Conservation (phyloP, 1,140 invertebrate genomes). For the Chionoecetes opilio region DNA sequence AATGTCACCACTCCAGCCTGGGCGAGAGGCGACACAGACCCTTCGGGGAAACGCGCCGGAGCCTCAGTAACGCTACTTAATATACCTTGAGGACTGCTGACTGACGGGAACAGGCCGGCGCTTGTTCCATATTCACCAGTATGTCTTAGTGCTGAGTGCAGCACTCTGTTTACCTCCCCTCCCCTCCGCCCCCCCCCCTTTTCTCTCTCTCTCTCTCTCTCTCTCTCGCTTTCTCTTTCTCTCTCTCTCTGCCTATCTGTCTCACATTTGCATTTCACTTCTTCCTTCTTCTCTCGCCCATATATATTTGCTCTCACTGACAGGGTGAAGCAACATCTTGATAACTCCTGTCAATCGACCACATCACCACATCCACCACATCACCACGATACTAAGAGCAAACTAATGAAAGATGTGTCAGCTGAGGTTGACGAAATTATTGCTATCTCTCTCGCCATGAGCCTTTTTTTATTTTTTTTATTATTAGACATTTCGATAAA, state of each 20-base stretch:
- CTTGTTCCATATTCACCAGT: not conserved
- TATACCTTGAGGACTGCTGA: conserved; percentile 18
- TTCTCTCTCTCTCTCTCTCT: not conserved
- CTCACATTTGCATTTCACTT: not conserved
- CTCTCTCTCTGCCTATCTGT: not conserved
- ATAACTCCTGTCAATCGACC: not conserved
- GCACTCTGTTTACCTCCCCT: conserved; percentile 2
- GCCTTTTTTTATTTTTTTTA: not conserved
- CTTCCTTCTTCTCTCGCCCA: not conserved
- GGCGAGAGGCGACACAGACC: not conserved
- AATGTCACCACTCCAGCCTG: not conserved
- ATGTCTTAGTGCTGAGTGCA: not conserved
- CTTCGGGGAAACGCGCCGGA: conserved; percentile 10
- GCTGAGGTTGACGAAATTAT: not conserved
- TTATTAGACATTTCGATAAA: conserved; percentile 3
- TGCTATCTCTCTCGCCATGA: not conserved
- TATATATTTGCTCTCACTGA: not conserved
- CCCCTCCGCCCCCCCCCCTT: not conserved
- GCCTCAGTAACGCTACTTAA: not conserved
- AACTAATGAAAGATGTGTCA: not conserved
- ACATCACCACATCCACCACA: too few species aligned
- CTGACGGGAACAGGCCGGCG: conserved; percentile 25
- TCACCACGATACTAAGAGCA: not conserved
- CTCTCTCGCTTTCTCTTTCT: not conserved
- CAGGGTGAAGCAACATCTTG: not conserved